Evolutionary conservation across 2,113 vertebrate species (phyloP), one percentile per base, ranked within the genome.

Genomic region (Nannobrachium achirus): DNA sequence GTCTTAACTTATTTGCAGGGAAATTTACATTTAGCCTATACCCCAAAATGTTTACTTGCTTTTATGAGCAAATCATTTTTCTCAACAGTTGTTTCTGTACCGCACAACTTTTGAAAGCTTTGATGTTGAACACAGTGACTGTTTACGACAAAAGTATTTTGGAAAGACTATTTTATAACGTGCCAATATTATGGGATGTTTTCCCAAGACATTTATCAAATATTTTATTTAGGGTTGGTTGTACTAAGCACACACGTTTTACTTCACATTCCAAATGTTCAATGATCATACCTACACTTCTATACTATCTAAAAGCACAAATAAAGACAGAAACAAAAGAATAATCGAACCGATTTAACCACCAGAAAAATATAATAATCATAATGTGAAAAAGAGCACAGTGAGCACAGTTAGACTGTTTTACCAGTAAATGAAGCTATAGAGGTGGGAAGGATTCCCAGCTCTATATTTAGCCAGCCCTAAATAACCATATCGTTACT

Each of bases 41-140:
- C 52, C 64, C 56, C 63, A 16, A 65, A 73, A 79, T 75, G 78
- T 86, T 78, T 82, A 85, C 85, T 46, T 33, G 55, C 71, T 77
- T 65, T 44, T 14, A 25, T 42, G 41, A 80, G 57, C 49, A 56
- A 16, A 40, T 53, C 71, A 69, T 56, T 40, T n/a, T 66, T 7
- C 45, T 56, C 39, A 55, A 59, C 14, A 15, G 38, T 16, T 48
- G n/a, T 55, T 53, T 49, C 58, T 69, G 19, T 69, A 39, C 42
- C 42, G 40, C 58, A 55, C 73, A 81, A 66, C 46, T 57, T 14
- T 38, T 61, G 7, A 59, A 72, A 44, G 40, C 63, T 66, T 56
- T 69, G 48, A 69, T 63, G 62, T 19, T 38, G 49, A 68, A 63
- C 66, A 70, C 10, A 9, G 48, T 50, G 57, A 69, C 18, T 19